Evolutionary conservation across 1,140 invertebrate species (phyloP), one percentile per base, ranked within the genome.

Genomic region (Ips typographus): DNA sequence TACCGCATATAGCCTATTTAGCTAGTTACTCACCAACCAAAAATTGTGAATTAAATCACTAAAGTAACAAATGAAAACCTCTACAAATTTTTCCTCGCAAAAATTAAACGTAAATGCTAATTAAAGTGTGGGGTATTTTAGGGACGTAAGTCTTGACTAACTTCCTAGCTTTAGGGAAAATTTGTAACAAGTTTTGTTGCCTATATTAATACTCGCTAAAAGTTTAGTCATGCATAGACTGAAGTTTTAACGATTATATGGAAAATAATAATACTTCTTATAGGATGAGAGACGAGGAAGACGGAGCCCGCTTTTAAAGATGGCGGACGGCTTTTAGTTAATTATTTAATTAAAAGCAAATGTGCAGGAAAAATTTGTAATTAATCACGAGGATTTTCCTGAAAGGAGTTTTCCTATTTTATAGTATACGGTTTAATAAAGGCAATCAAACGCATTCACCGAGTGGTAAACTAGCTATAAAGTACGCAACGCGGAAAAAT

Each of bases 191-290:
- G 69, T 65, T 71, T 71, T 71, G 69, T 61, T 71, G 69, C 69
- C 69, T 66, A 71, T 71, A 71, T 71, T 71, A 71, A 71, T 71
- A 71, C 69, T 71, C 66, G 47, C 60, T 61, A 57, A 61, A 71
- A 71, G 69, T 71, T 71, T 53, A 71, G 56, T 71, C 69, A 66
- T 71, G 69, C 69, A 71, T 71, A 66, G 69, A 66, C 49, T 60
- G 69, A 66, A 71, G 55, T 65, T 65, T 71, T 71, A 71, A 71
- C 62, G 69, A 71, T 71, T 65, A 71, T 71, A 65, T 71, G 59
- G 69, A 66, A 71, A 71, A 71, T 71, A 71, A 66, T 71, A 71
- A 71, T 66, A 71, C 69, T 71, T 71, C 69, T 71, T 71, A 65
- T 65, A 51, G 49, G 56, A 47, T 38, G 52, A 51, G 68, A 71